Percentiles rank a stretch among this genome's conserved stretches.
Conservation (phyloP, 2,888 invertebrate species). For the Timema podura region DNA sequence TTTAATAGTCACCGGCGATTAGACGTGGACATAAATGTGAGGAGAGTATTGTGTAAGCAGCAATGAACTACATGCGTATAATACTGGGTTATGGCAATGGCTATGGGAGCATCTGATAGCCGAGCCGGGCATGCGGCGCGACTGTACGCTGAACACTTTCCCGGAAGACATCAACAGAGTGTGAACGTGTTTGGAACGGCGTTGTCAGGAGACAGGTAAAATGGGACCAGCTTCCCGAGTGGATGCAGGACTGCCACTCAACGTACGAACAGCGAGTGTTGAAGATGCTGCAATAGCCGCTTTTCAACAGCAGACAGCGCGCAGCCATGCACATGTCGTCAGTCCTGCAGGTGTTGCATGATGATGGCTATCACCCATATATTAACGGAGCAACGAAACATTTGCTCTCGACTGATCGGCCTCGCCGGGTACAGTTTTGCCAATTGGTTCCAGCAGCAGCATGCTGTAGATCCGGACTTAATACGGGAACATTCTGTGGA, state of each 20-base stretch:
- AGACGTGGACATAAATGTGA: too few relatives aligned
- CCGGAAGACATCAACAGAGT: background rate
- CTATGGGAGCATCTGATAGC: background rate
- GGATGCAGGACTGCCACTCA: background rate
- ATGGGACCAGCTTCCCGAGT: background rate
- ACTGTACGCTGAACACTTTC: background rate
- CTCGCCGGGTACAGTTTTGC: constrained; percentile 1
- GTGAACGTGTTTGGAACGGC: background rate
- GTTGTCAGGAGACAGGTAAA: background rate
- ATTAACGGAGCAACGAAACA: too few relatives aligned
- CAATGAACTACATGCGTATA: too few relatives aligned
- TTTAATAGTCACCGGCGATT: too few relatives aligned
- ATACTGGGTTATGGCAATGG: background rate
- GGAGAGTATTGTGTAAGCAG: too few relatives aligned
- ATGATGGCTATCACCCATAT: background rate
- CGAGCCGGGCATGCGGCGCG: background rate
- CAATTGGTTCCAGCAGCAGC: constrained; percentile 8
- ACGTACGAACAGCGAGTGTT: background rate
- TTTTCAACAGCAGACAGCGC: background rate
- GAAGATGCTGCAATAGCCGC: background rate
- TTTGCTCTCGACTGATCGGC: background rate
- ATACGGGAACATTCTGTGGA: background rate
- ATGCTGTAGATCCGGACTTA: constrained; percentile 13
- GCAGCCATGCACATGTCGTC: background rate
- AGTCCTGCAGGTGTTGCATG: background rate